Base-by-base conservation (phyloP, 2,888 invertebrate genomes). In the Drosophila barbarae region DNA sequence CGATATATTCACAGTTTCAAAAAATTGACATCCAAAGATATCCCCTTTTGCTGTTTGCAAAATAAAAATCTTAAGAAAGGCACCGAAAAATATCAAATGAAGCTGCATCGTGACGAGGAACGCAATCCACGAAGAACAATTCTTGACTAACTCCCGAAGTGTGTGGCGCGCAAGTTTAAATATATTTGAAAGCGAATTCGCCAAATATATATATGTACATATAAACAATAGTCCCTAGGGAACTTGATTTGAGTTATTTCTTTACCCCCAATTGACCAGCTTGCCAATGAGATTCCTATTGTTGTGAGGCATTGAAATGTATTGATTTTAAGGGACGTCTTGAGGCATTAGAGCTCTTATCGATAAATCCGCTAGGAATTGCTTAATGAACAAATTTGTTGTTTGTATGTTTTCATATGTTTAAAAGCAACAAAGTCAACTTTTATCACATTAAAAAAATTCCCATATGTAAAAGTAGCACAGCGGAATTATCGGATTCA, bases 1-100 rank as follows among this genome's bases (percentile, higher is more conserved):
- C 26, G 52, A 41, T 28, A 52, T 21, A 28, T 52, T 30, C n/a
- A 41, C 52, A 10, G 52, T 52, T n/a, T 52, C 41, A 13, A 0
- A 21, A 13, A 30, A 52, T 13, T 41, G 3, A 7, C 52, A 52
- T 1, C n/a, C 42, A 1, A 28, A 7, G 30, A 52, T 52, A n/a
- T 26, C n/a, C n/a, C n/a, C 42, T 10, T 10, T 42, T 42, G n/a
- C n/a, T 10, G n/a, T 9, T n/a, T 15, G n/a, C 4, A 15, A 3
- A 10, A 42, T 26, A 42, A 10, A 26, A 26, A 42, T 10, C 6
- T 21, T 3, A 21, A 39, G 6, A 21, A 39, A 6, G 12, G 18
- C 13, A 7, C 12, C 3, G 3, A 39, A 26, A 9, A 26, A 42
- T 6, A 15, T 26, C 6, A 6, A 9, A 5, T 42, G n/a, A 15